Conservation (phyloP, 2,888 invertebrate genomes). For the Gerris lacustris region DNA sequence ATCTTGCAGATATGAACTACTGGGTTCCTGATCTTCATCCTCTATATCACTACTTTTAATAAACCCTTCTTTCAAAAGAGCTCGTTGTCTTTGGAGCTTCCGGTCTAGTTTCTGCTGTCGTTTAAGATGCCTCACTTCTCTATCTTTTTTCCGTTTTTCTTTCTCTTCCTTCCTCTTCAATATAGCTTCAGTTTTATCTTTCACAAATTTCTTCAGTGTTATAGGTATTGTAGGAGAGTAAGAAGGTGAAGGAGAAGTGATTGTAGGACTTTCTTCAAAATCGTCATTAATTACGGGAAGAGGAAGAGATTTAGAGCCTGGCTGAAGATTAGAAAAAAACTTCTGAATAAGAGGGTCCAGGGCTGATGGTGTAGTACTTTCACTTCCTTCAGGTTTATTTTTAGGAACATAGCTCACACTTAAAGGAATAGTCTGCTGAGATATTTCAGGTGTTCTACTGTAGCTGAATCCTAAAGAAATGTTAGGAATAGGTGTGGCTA, state of each 20-base stretch:
- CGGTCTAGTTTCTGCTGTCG: slow-evolving; percentile 23
- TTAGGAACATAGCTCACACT: not conserved
- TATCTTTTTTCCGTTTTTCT: slow-evolving; percentile 26
- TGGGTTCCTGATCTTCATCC: slow-evolving; percentile 8
- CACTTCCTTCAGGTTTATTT: not conserved
- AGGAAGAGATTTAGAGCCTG: not conserved
- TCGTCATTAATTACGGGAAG: not conserved
- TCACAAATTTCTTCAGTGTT: not conserved
- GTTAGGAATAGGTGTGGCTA: not conserved
- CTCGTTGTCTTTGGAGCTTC: not conserved
- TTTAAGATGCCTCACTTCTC: slow-evolving; percentile 24
- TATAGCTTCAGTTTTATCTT: not conserved
- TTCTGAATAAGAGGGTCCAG: slow-evolving; percentile 2
- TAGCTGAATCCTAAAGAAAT: not conserved
- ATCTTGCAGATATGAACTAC: not conserved
- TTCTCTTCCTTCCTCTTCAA: slow-evolving; percentile 22
- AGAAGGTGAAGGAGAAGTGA: not conserved
- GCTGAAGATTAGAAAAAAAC: slow-evolving; percentile 4
- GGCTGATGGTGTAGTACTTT: not conserved
- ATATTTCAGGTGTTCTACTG: not conserved
- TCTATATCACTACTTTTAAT: slow-evolving; percentile 2
- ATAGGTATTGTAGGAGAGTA: not conserved
- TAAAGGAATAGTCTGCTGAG: not conserved
- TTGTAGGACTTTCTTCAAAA: not conserved
- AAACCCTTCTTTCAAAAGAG: not conserved